A percentile compares a stretch with the other conserved stretches of the same genome.
These are phyloP conservation scores for Caloenas nicobarica DNA, from an alignment of 2,113 vertebrate species.

Conservation along the genomic window DNA sequence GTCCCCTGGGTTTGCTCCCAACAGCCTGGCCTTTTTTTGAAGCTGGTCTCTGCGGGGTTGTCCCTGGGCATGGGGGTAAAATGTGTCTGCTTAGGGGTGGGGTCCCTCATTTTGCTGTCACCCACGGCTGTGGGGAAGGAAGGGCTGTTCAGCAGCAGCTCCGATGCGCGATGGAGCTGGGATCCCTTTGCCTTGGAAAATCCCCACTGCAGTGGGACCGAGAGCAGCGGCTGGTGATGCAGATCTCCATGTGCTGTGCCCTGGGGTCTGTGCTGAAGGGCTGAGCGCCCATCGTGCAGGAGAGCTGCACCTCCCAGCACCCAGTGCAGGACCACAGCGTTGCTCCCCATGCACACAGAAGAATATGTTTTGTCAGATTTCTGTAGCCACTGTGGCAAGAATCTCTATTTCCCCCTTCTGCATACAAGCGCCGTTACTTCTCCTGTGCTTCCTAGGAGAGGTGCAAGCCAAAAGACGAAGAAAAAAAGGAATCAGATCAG, in stretches of 20 bases:
- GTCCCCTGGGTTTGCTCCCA: not conserved
- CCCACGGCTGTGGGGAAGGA: not conserved
- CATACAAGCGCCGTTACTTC: not conserved
- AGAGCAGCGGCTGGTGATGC: not conserved
- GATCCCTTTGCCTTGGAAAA: not conserved
- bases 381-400: not conserved
- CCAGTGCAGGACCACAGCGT: too few species aligned
- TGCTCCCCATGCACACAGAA: not conserved
- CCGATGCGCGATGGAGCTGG: not conserved
- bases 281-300: not conserved
- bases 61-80: not conserved
- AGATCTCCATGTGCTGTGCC: not conserved
- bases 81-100: not conserved
- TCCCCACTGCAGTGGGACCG: not conserved
- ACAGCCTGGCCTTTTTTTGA: not conserved
- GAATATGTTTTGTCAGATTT: not conserved
- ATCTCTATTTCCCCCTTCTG: not conserved
- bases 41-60: not conserved
- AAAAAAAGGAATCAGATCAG: not conserved
- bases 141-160: not conserved
- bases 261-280: not conserved
- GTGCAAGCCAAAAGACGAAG: not conserved
- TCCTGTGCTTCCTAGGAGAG: not conserved
- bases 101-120: not conserved
- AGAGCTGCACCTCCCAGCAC: not conserved